A percentile compares a stretch with the other conserved stretches of the same genome.
phyloP scores from a whole-genome alignment of 2,888 invertebrate genomes.

The Macrophya alboannulata region DNA sequence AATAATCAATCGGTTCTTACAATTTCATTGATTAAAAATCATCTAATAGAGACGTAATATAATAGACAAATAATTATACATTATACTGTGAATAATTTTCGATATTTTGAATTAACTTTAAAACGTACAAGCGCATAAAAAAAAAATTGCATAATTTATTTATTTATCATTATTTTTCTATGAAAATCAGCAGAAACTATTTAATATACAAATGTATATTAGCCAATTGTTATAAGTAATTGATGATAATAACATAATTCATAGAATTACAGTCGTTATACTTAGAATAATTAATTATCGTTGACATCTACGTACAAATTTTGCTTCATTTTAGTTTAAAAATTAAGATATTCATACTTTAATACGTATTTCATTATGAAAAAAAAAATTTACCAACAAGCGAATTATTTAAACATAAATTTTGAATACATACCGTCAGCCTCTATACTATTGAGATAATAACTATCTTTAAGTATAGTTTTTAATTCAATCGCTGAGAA shows the following conservation, averaged over 20 bases:
- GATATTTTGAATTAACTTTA: not conserved
- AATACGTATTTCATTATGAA: not conserved
- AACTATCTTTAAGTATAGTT: conserved; percentile 35
- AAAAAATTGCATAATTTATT: not conserved
- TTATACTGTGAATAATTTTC: not conserved
- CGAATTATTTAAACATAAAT: conserved; percentile 16
- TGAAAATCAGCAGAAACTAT: not conserved
- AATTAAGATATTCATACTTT: not conserved
- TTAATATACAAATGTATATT: not conserved
- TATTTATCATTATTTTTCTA: not conserved
- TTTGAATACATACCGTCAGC: not conserved
- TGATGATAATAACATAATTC: not conserved
- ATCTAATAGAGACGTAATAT: not conserved
- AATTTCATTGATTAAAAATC: not conserved
- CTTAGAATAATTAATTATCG: not conserved
- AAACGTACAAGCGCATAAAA: not conserved
- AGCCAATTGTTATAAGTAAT: not conserved
- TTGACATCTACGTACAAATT: not conserved
- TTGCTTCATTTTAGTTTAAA: not conserved
- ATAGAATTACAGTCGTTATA: not conserved
- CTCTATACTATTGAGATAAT: conserved; percentile 21
- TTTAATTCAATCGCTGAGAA: not conserved
- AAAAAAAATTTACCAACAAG: conserved; percentile 18
- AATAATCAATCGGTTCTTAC: not conserved
- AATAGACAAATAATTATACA: not conserved